Percentiles rank a stretch among this genome's conserved stretches.
phyloP scores from a whole-genome alignment of 2,888 invertebrate species.

The Neoitamus cyanurus region DNA sequence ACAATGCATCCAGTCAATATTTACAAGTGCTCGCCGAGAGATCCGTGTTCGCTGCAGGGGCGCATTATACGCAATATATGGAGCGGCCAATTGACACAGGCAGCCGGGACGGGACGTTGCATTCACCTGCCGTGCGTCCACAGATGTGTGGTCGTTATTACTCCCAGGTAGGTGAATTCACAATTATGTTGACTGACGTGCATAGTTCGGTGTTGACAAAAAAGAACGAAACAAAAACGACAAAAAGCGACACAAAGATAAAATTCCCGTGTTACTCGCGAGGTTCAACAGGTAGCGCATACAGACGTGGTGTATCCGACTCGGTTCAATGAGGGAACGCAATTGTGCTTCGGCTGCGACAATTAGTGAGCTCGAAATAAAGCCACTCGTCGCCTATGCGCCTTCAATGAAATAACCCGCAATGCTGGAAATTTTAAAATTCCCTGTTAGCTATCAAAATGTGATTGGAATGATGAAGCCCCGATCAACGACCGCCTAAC shows the following conservation, averaged over 20 bases:
- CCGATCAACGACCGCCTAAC: slow-evolving; percentile 36
- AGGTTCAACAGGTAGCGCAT: slow-evolving; percentile 16
- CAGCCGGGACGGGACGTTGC: neutral
- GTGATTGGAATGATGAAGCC: slow-evolving; percentile 32
- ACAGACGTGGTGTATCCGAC: neutral
- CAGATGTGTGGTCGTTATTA: slow-evolving; percentile 26
- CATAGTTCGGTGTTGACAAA: slow-evolving; percentile 4
- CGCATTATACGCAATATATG: neutral
- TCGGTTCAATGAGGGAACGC: neutral
- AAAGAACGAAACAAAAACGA: slow-evolving; percentile 7
- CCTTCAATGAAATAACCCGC: neutral
- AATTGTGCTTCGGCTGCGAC: slow-evolving; percentile 22
- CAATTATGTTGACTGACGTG: slow-evolving; percentile 34
- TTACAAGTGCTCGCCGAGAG: slow-evolving; percentile 30
- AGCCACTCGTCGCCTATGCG: neutral
- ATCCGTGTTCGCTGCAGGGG: slow-evolving; percentile 26
- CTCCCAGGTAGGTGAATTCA: slow-evolving; percentile 12
- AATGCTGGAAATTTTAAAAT: slow-evolving; percentile 32
- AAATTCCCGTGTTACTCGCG: slow-evolving; percentile 18
- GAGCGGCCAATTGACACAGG: slow-evolving; percentile 35
- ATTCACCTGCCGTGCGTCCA: slow-evolving; percentile 7
- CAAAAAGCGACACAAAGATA: slow-evolving; percentile 18
- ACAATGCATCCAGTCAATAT: slow-evolving; percentile 43
- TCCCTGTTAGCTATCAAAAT: slow-evolving; percentile 24
- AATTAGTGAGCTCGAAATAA: slow-evolving; percentile 33